These are phyloP conservation scores for Virgularia gustaviana DNA, from an alignment of 92 coral and sea anemone species.

Conservation along the genomic window DNA sequence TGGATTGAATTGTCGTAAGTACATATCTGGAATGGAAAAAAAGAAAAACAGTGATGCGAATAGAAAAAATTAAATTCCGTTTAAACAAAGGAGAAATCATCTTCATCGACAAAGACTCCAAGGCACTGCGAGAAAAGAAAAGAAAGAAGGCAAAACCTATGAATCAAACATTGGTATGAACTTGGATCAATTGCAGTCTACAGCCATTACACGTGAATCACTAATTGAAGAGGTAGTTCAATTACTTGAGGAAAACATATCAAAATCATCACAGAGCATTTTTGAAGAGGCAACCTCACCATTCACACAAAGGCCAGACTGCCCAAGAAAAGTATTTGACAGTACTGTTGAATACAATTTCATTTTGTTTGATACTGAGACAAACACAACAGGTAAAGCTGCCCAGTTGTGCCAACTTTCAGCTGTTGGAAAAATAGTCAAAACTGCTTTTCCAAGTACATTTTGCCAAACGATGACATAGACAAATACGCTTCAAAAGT, in stretches of 20 bases:
- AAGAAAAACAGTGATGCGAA: conserved; percentile 3
- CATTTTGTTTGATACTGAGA: conserved; percentile 39
- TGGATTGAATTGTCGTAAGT: conserved; percentile 1
- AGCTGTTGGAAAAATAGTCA: conserved; percentile 3
- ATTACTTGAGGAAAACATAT: not conserved
- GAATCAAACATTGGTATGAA: conserved; percentile 11
- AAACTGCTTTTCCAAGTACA: conserved; percentile 8
- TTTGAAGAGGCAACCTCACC: conserved; percentile 7
- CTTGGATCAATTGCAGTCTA: not conserved
- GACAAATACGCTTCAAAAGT: conserved; percentile 33
- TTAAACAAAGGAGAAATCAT: conserved; percentile 3
- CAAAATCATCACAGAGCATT: not conserved
- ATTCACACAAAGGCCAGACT: conserved; percentile 17
- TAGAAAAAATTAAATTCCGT: conserved; percentile 1
- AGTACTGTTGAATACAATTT: not conserved
- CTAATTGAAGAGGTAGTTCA: not conserved
- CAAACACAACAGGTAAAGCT: conserved; percentile 30
- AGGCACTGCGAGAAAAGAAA: not conserved
- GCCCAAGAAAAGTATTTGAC: not conserved
- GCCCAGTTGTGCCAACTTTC: conserved; percentile 35
- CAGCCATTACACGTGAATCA: not conserved
- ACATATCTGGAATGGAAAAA: conserved; percentile 3
- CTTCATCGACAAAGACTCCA: not conserved
- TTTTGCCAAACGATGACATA: not conserved
- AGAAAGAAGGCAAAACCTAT: conserved; percentile 22